Conservation (phyloP, 2,113 vertebrate genomes). For the Castor canadensis region DNA sequence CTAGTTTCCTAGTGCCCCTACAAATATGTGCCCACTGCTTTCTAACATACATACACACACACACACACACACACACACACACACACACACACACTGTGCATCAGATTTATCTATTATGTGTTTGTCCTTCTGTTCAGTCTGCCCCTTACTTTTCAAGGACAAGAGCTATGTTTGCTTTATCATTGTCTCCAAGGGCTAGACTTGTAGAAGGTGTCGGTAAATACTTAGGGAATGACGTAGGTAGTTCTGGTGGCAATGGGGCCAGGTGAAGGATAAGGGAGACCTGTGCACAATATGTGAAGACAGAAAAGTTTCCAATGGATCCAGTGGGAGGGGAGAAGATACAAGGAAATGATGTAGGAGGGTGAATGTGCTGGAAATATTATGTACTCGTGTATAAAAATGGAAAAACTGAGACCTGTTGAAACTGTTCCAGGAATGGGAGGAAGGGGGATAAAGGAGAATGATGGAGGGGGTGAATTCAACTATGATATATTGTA, state of each 20-base stretch:
- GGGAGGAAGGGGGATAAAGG: too few species aligned
- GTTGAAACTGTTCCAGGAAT: too few species aligned
- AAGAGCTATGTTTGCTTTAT: not conserved
- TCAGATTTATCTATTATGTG: not conserved
- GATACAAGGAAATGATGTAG: too few species aligned
- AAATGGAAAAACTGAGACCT: too few species aligned
- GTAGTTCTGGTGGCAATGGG: not conserved
- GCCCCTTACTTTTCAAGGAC: not conserved
- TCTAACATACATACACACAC: too few species aligned
- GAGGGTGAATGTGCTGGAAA: too few species aligned
- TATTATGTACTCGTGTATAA: too few species aligned
- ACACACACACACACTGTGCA: not conserved
- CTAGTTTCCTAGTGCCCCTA: not conserved
- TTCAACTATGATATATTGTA: too few species aligned
- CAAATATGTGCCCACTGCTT: not conserved
- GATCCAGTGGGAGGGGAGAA: too few species aligned
- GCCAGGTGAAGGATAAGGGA: not conserved
- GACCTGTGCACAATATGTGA: not conserved
- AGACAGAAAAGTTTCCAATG: not conserved
- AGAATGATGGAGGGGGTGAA: too few species aligned
- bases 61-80: too few species aligned
- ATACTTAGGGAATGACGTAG: not conserved
- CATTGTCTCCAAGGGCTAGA: not conserved
- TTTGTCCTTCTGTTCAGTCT: not conserved
- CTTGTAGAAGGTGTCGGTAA: not conserved